Base-by-base conservation (phyloP, 2,113 vertebrate genomes). In the Brachionichthys hirsutus region DNA sequence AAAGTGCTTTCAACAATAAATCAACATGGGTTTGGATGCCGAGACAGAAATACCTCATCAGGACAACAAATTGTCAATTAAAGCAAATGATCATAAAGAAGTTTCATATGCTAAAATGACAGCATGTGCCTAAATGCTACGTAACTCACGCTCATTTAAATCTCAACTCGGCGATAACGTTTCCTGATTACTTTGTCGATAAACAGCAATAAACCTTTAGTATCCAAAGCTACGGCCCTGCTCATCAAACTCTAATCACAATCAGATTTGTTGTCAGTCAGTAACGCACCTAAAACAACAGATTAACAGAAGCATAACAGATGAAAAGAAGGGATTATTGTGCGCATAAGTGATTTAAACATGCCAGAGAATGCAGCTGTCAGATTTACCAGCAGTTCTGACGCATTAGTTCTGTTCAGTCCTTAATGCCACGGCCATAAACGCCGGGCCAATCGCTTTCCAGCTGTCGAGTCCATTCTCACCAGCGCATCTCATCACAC, bases 371-470 rank as follows among this genome's bases (percentile, higher is more conserved):
- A 38, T 2, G 2, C 30, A 40, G 51, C 5, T 11, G 12, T 55
- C 15, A 30, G 30, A 47, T 18, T 1, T 43, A 30, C 13, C 7
- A 15, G 2, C 5, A 35, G 19, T 2, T 50, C 22, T 36, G 36
- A 62, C 52, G 14, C 47, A 43, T 8, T 24, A 53, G 62, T 53
- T 67, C 55, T 42, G 41, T 51, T 14, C 34, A 36, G 41, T 66
- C 22, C 57, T 47, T 43, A 63, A 38, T 67, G 66, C 67, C 82
- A 77, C 36, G 0, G 71, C 30, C 3, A 68, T 73, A 56, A 87
- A 78, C 69, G 75, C 55, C 17, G n/a, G 40, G 30, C 62, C 60
- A 52, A 83, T 83, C 72, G 8, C 57, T 72, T 80, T 78, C 42
- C 57, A 56, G 7, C 1, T 62, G 19, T 68, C 40, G 20, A 76